phyloP scores from a whole-genome alignment of 2,113 vertebrate species.

The Halcyon senegalensis region DNA sequence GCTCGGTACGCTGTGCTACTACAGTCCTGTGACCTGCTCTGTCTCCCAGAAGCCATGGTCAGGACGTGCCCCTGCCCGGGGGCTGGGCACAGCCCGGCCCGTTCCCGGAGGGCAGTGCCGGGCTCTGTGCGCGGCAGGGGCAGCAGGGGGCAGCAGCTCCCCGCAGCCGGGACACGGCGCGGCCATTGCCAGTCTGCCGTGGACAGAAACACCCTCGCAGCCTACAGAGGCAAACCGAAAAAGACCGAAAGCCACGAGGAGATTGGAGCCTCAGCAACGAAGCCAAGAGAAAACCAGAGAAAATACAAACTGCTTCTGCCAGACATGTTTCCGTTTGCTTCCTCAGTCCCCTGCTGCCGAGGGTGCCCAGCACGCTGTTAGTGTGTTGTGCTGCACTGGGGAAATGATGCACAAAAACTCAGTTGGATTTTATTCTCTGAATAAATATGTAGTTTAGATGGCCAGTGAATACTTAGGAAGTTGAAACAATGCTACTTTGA shows the following conservation, averaged over 20 bases:
- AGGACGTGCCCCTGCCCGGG: rapidly evolving
- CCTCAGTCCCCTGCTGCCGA: neutral
- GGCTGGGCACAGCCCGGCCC: neutral
- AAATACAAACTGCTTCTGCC: neutral
- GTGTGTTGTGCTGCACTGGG: neutral
- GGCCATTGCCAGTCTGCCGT: too few relatives aligned
- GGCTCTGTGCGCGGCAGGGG: too few relatives aligned
- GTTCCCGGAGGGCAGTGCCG: too few relatives aligned
- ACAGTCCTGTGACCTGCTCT: neutral
- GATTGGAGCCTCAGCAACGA: neutral
- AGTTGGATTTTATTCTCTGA: neutral
- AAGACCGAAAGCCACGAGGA: neutral
- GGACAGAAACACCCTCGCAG: neutral
- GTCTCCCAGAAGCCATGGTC: neutral
- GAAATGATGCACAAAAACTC: neutral
- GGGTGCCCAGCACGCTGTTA: neutral
- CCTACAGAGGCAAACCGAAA: neutral
- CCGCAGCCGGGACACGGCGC: neutral
- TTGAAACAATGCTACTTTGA: neutral
- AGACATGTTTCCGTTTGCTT: neutral
- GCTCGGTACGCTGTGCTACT: neutral
- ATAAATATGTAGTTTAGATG: neutral
- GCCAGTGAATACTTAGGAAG: neutral
- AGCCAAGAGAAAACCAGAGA: neutral
- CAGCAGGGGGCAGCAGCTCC: constrained; percentile 50